Base-by-base conservation (phyloP, 2,888 invertebrate species). In the Lasioglossum morio region DNA sequence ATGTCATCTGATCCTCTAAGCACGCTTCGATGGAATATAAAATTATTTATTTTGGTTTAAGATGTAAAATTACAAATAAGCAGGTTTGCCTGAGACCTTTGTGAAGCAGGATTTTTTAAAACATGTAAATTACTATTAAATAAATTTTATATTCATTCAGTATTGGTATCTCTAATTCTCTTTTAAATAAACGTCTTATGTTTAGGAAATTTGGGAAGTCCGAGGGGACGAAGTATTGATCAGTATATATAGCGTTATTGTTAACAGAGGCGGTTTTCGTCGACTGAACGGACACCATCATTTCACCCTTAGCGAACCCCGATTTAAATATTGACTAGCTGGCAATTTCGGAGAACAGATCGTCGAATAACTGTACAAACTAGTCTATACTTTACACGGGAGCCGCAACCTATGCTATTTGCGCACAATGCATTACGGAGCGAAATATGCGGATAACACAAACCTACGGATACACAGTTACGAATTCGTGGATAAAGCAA, bases 401-500 rank as follows among this genome's bases (percentile, higher is more conserved):
- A 75, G 79, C 79, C 73, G 82, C 86, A 82, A 90, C 85, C 90
- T 87, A 77, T 84, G 89, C 92, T 89, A 92, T 92, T 92, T 89
- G 89, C 87, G 86, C 88, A 85, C 87, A 79, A 88, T 92, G 90
- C 90, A 92, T 92, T 92, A 92, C 90, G 87, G 87, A 84, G 53
- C 89, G 90, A 91, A 88, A 91, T 88, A 91, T 87, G 88, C 82
- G 87, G 84, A 88, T 90, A 91, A 89, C 88, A 88, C 86, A 66
- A 72, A 84, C 74, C 90, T 84, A 82, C 87, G 88, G 63, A 63
- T 63, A 90, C 84, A 87, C 88, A 88, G 88, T 91, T 90, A 88
- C 91, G 91, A 91, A 92, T 92, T 89, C 90, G 91, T 89, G 92
- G 92, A 94, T 92, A 93, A 94, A 93, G 93, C 94, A 94, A 94